Conservation (phyloP, 2,888 invertebrate genomes). For the Dryomyza anilis region DNA sequence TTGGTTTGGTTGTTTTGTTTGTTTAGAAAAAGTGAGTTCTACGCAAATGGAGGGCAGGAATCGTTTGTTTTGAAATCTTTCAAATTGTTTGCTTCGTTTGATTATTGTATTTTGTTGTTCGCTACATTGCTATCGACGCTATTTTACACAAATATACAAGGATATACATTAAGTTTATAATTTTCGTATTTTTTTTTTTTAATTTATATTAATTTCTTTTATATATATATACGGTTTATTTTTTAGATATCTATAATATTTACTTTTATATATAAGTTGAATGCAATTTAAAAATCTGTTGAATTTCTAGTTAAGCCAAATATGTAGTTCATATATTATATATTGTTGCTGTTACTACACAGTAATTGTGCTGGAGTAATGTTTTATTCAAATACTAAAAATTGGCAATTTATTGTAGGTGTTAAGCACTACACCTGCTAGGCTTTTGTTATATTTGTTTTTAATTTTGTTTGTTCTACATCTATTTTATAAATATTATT, state of each 20-base stretch:
- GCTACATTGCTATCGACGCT: not conserved
- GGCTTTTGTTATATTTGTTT: not conserved
- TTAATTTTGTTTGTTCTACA: not conserved
- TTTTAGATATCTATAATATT: too few species aligned
- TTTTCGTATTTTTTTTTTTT: not conserved
- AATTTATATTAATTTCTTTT: not conserved
- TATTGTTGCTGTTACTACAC: too few species aligned
- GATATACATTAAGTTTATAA: conserved; percentile 4
- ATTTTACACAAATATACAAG: conserved; percentile 20
- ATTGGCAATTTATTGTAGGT: too few species aligned
- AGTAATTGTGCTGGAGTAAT: too few species aligned
- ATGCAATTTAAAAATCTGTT: too few species aligned
- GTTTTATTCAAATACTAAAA: too few species aligned
- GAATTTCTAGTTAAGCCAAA: too few species aligned
- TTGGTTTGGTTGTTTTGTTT: conserved; percentile 2
- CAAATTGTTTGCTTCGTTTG: conserved; percentile 14
- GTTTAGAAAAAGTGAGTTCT: conserved; percentile 32
- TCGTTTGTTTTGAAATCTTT: conserved; percentile 42
- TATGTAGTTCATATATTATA: too few species aligned
- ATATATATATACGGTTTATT: not conserved
- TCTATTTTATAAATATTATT: not conserved
- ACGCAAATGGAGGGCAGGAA: conserved; percentile 54
- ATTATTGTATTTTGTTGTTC: conserved; percentile 26
- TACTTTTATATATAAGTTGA: too few species aligned
- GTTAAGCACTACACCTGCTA: too few species aligned